These are phyloP conservation scores for Eledone cirrhosa DNA, from an alignment of 2,888 invertebrate species.

Conservation along the genomic window DNA sequence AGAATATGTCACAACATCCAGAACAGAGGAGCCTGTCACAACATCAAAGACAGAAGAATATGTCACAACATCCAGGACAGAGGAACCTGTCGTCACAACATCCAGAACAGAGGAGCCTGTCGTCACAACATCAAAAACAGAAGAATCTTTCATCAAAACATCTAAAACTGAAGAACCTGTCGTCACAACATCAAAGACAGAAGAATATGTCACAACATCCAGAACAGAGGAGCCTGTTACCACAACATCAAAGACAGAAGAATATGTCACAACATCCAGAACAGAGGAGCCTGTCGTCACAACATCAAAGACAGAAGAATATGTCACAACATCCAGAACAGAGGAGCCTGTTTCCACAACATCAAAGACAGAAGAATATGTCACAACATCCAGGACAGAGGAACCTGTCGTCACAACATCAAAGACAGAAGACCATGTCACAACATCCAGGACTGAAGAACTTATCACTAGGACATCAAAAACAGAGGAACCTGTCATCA, in stretches of 20 bases:
- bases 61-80: background rate
- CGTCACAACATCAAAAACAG: background rate
- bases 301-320: background rate
- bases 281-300: too few relatives aligned
- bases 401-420: conserved; percentile 37
- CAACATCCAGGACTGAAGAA: background rate
- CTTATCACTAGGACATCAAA: conserved; percentile 66
- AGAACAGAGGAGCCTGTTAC: background rate
- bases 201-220: background rate
- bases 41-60: too few relatives aligned
- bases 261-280: background rate
- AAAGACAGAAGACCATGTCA: background rate
- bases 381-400: conserved; percentile 23
- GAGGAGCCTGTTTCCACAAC: too few relatives aligned
- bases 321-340: background rate
- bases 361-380: too few relatives aligned
- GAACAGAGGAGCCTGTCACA: too few relatives aligned
- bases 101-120: background rate
- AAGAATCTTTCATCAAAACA: conserved; percentile 65
- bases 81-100: background rate
- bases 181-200: background rate
- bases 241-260: background rate
- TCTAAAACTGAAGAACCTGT: background rate
- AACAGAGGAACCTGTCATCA: conserved; percentile 2
- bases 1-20: too few relatives aligned